Conservation (phyloP, 2,113 vertebrate genomes). For the Notiomystis cincta region DNA sequence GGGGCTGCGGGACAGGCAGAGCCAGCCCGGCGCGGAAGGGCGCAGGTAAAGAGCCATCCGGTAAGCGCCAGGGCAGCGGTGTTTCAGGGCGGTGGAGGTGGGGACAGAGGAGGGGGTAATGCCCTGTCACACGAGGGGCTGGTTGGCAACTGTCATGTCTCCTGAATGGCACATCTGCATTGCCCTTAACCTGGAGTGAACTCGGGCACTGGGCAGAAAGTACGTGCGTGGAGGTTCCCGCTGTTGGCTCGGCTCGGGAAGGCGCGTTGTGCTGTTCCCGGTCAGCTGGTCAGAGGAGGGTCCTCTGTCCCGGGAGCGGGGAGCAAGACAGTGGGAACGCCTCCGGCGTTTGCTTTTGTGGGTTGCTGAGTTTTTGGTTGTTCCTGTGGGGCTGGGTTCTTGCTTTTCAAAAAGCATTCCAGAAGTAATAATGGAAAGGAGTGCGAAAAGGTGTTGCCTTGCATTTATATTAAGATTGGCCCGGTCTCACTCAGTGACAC, state of each 20-base stretch:
- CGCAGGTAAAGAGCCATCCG: neutral
- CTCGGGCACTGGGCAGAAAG: neutral
- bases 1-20: neutral
- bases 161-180: neutral
- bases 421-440: neutral
- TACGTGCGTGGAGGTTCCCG: neutral
- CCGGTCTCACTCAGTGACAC: neutral
- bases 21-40: neutral
- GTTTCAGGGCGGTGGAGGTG: neutral
- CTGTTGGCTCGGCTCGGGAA: neutral
- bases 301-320: neutral
- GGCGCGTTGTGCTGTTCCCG: neutral
- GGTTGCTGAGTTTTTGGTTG: neutral
- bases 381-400: neutral
- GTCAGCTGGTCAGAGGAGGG: neutral
- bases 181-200: neutral
- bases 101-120: neutral
- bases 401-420: neutral
- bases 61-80: neutral
- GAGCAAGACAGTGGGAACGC: neutral
- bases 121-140: neutral
- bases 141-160: accelerated
- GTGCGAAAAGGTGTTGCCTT: neutral
- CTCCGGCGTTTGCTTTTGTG: neutral
- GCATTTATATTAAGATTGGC: neutral